A percentile compares a stretch with the other conserved stretches of the same genome.
phyloP scores from a whole-genome alignment of 2,888 invertebrate species.

The Malacosoma neustria region DNA sequence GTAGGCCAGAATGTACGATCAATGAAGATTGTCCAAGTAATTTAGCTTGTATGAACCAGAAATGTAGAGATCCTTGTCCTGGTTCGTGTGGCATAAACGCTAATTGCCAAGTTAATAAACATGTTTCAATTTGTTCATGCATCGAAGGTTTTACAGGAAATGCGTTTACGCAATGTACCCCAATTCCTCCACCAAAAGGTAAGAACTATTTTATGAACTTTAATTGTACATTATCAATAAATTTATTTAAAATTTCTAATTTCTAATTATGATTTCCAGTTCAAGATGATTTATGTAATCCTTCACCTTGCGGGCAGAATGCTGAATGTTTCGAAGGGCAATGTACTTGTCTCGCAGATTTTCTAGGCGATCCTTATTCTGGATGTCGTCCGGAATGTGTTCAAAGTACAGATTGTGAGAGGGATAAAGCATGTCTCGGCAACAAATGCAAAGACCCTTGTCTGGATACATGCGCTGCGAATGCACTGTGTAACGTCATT shows the following conservation, averaged over 20 bases:
- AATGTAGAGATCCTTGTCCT: conserved; percentile 81
- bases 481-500: conserved; percentile 82
- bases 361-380: conserved; percentile 83
- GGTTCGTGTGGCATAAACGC: conserved; percentile 79
- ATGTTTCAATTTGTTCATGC: conserved; percentile 78
- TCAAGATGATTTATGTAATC: conserved; percentile 76
- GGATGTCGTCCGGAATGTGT: conserved; percentile 88
- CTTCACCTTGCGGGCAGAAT: conserved; percentile 82
- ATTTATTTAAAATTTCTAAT: not conserved
- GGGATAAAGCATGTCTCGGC: conserved; percentile 80
- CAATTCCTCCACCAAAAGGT: conserved; percentile 52
- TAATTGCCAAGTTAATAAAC: conserved; percentile 75
- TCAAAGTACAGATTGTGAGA: conserved; percentile 82
- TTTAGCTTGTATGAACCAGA: conserved; percentile 79
- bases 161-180: conserved; percentile 73
- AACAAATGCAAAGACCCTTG: conserved; percentile 88
- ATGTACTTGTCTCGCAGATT: conserved; percentile 83
- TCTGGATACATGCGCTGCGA: conserved; percentile 83
- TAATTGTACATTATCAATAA: not conserved
- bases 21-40: conserved; percentile 80
- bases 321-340: conserved; percentile 80
- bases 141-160: conserved; percentile 75
- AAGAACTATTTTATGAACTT: conserved; percentile 8
- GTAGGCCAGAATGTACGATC: conserved; percentile 79
- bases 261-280: conserved; percentile 28